These are phyloP conservation scores for Danionella dracula DNA, from an alignment of 2,797 vertebrate genomes.

Conservation along the genomic window DNA sequence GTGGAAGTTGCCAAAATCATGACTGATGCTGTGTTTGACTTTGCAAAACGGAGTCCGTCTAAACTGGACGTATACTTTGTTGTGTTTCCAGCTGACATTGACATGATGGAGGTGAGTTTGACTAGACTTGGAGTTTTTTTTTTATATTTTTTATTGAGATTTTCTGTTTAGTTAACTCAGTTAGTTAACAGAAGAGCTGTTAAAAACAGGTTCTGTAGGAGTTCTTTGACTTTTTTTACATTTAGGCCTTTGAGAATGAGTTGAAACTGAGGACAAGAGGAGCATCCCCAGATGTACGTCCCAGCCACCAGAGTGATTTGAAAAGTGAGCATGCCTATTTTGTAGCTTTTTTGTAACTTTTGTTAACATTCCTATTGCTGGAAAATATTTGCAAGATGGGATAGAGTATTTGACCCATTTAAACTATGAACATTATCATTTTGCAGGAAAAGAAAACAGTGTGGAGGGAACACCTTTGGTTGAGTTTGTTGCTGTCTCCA, in stretches of 20 bases:
- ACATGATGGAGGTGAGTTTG: constrained; percentile 67
- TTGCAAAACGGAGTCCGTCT: background rate
- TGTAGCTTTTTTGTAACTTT: no score
- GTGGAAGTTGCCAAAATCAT: constrained; percentile 59
- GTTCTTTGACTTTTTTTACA: no score
- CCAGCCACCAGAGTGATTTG: background rate
- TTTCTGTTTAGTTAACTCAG: no score
- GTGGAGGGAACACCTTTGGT: constrained; percentile 33
- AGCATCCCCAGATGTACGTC: background rate
- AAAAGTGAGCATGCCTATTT: constrained; percentile 24
- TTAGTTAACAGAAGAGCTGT: no score
- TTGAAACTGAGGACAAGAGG: background rate
- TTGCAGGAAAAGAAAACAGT: no score
- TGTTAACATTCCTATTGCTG: no score
- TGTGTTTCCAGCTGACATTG: constrained; percentile 49
- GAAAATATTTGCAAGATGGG: no score
- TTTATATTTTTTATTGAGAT: no score
- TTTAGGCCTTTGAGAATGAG: constrained; percentile 55
- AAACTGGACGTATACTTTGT: constrained; percentile 68
- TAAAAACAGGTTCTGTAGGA: no score
- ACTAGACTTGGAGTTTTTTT: no score
- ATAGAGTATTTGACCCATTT: no score
- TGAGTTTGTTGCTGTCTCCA: constrained; percentile 40
- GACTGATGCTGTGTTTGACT: constrained; percentile 51
- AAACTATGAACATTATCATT: no score